Percentiles rank a stretch among this genome's conserved stretches.
Evolutionary conservation across 2,797 vertebrate genomes (phyloP).

Genomic region (Danio kyathit): DNA sequence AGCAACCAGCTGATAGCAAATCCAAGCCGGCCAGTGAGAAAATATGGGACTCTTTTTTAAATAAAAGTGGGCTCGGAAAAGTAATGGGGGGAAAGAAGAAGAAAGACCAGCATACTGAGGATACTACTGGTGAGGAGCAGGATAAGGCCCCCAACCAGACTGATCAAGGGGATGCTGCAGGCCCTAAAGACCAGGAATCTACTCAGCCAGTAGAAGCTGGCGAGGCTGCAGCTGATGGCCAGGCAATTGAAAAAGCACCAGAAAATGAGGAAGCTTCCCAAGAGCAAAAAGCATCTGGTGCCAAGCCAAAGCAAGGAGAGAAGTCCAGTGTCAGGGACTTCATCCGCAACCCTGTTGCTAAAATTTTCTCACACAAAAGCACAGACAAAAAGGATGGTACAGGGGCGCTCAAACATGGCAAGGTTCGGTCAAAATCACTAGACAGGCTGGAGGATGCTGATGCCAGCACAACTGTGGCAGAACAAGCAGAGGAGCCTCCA

Average conservation of each 20-base stretch:
- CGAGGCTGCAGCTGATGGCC: constrained; percentile 70
- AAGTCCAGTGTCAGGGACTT: constrained; percentile 80
- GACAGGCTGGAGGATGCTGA: constrained; percentile 80
- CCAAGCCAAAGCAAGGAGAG: constrained; percentile 75
- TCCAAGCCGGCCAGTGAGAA: constrained; percentile 70
- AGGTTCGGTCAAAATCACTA: constrained; percentile 79
- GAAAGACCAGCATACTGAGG: constrained; percentile 71
- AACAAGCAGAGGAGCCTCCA: constrained; percentile 66
- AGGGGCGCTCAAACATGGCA: constrained; percentile 68
- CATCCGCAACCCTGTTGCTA: constrained; percentile 82
- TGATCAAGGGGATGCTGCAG: constrained; percentile 51
- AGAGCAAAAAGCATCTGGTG: constrained; percentile 74
- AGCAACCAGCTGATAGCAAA: constrained; percentile 70
- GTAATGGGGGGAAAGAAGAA: constrained; percentile 83
- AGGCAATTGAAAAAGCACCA: constrained; percentile 69
- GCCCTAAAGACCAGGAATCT: constrained; percentile 54
- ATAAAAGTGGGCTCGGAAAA: constrained; percentile 84
- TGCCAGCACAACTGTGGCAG: constrained; percentile 70
- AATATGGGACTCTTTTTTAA: constrained; percentile 83
- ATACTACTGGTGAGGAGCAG: constrained; percentile 52
- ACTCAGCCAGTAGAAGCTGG: constrained; percentile 63
- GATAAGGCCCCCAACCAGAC: constrained; percentile 61
- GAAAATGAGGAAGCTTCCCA: constrained; percentile 70
- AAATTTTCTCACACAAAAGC: constrained; percentile 84
- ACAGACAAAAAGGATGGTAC: constrained; percentile 80